A percentile compares a stretch with the other conserved stretches of the same genome.
Conservation (phyloP, 2,113 vertebrate genomes). For the Sturnira hondurensis region DNA sequence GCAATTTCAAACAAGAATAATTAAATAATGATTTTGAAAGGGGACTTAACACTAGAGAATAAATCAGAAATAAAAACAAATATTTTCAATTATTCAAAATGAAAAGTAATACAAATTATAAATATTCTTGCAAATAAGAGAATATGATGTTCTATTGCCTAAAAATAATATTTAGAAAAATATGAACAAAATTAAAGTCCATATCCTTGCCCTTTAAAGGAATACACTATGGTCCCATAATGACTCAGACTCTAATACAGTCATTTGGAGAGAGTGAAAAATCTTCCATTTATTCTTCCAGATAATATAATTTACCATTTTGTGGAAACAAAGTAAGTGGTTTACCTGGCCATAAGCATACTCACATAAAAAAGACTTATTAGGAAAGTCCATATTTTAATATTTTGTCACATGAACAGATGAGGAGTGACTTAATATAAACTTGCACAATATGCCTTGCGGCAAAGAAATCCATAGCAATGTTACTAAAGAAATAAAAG, state of each 20-base stretch:
- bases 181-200: not conserved
- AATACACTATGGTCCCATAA: not conserved
- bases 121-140: not conserved
- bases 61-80: conserved; percentile 18
- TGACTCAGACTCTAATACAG: not conserved
- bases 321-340: conserved; percentile 21
- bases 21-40: conserved; percentile 35
- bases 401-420: conserved; percentile 47
- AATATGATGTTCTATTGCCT: not conserved
- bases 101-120: not conserved
- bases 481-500: conserved; percentile 46
- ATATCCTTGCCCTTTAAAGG: not conserved
- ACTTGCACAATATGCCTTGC: not conserved
- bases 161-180: conserved; percentile 12
- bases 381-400: conserved; percentile 19
- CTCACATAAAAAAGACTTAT: conserved; percentile 33
- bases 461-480: not conserved
- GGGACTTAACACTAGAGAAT: not conserved
- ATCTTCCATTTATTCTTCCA: not conserved
- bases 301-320: not conserved
- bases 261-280: conserved; percentile 1
- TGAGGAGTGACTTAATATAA: conserved; percentile 41
- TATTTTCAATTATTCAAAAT: not conserved
- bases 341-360: conserved; percentile 21
- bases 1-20: conserved; percentile 63